Evolutionary conservation across 1,140 invertebrate species (phyloP), one percentile per base, ranked within the genome.

Genomic region (Camponotus floridanus): DNA sequence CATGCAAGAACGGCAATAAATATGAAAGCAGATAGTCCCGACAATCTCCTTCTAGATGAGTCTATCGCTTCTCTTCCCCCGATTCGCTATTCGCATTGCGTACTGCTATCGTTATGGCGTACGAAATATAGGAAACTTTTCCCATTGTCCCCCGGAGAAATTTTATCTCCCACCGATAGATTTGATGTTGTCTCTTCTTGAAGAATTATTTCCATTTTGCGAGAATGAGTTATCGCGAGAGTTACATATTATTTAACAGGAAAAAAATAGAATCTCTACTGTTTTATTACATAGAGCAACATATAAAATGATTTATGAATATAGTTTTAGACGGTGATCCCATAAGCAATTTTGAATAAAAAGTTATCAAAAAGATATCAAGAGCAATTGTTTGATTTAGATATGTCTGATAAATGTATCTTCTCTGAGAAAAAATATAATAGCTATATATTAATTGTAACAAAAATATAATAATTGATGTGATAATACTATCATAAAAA

Each of bases 141-240:
- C 65, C 86, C 86, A 85, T 89, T 87, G 84, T 64, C 76, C 5
- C 89, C 31, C n/a, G 45, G 15, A 61, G 74, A 89, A 87, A 90
- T 84, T 83, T 88, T 85, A 84, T 88, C 76, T 64, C 55, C 31
- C 26, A 67, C 26, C 65, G 61, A 80, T 74, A 39, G 74, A 85
- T 83, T 76, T 59, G 57, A 86, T 70, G 67, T 31, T 64, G 13
- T 76, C 55, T 83, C 67, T 62, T 21, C 36, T 65, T 26, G 73
- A 51, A 1, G 8, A 85, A 21, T 73, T 73, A 83, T 61, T 83
- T 61, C 7, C 36, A 79, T 79, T 13, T 42, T 55, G 18, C 18
- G 11, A 18, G 26, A 5, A 62, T 76, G 74, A 76, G 15, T 55
- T 71, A 62, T 76, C 33, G 55, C 57, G 13, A 13, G 13, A 13